Base-by-base conservation (phyloP, 2,797 vertebrate genomes). In the Melanotaenia parkinsoni region DNA sequence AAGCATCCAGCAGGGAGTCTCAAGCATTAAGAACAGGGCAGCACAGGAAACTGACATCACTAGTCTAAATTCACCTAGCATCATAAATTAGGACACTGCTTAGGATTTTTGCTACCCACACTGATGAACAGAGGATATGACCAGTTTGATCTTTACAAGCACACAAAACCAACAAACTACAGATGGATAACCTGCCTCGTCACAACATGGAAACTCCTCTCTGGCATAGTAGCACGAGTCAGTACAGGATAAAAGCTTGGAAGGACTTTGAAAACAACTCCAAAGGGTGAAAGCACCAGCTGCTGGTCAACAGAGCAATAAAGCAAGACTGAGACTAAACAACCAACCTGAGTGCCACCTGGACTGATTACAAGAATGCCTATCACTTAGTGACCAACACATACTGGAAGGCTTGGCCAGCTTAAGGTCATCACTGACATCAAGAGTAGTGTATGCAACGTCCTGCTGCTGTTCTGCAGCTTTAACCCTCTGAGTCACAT, bases 371-470 rank as follows among this genome's bases (percentile, higher is more conserved):
- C 14, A 57, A 32, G 54, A 18, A 32, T 30, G 28, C 28, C 30
- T 10, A 33, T n/a, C 18, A 58, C 57, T 35, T 18, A 58, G 16
- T 33, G 18, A 9, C 57, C 32, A 3, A 58, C 18, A 77, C 66
- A 72, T 71, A 10, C 50, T 54, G 47, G 32, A 38, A 35, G 38
- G 33, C 30, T 35, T 54, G 30, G 62, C 47, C 24, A 37, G 26
- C 51, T 56, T 12, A 53, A 66, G 35, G 32, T 26, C 20, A 38
- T 66, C 35, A 16, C 24, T 54, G 3, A 56, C 35, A 53, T 30
- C 5, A 56, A n/a, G 24, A 56, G 5, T 22, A 50, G 10, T 50
- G n/a, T 50, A 10, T n/a, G 7, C 20, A 22, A 3, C 8, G 9
- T 50, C 20, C 18, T 18, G 13, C 38, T 40, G 38, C 7, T 47